phyloP scores from a whole-genome alignment of 2,888 invertebrate species.

The Dyspetes luteomarginatus region DNA sequence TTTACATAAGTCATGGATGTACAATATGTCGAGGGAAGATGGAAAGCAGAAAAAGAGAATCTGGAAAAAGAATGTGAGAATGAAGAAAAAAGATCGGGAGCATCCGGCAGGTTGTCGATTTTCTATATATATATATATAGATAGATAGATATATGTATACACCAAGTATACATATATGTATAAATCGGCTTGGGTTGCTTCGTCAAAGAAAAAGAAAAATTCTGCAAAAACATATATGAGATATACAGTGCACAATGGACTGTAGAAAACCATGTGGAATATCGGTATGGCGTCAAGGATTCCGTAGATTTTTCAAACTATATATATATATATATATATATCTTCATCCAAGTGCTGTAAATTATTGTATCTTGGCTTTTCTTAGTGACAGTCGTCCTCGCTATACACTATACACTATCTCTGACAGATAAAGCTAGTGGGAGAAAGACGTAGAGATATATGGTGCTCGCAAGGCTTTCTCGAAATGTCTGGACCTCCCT shows the following conservation, averaged over 20 bases:
- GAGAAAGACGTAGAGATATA: slow-evolving; percentile 9
- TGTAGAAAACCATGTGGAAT: slow-evolving; percentile 7
- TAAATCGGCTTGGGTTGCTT: not conserved
- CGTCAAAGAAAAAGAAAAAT: not conserved
- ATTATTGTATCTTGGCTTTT: slow-evolving; percentile 42
- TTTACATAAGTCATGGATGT: too few species aligned
- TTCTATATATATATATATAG: not conserved
- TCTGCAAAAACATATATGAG: slow-evolving; percentile 4
- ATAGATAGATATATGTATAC: not conserved
- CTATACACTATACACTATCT: slow-evolving; percentile 7
- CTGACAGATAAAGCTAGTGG: not conserved
- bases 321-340: slow-evolving; percentile 27
- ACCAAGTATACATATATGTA: not conserved
- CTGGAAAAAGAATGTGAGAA: too few species aligned
- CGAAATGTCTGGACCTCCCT: slow-evolving; percentile 21
- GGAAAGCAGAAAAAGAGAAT: too few species aligned
- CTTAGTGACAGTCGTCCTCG: slow-evolving; percentile 38
- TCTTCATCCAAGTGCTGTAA: slow-evolving; percentile 60
- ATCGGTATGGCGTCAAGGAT: slow-evolving; percentile 61
- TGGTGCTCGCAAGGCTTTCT: slow-evolving; percentile 20
- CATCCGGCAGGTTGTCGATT: too few species aligned
- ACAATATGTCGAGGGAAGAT: too few species aligned
- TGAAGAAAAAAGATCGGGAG: too few species aligned
- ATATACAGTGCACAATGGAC: slow-evolving; percentile 10
- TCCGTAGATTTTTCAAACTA: slow-evolving; percentile 58